phyloP scores from a whole-genome alignment of 2,797 vertebrate species.

The Furcifer pardalis region DNA sequence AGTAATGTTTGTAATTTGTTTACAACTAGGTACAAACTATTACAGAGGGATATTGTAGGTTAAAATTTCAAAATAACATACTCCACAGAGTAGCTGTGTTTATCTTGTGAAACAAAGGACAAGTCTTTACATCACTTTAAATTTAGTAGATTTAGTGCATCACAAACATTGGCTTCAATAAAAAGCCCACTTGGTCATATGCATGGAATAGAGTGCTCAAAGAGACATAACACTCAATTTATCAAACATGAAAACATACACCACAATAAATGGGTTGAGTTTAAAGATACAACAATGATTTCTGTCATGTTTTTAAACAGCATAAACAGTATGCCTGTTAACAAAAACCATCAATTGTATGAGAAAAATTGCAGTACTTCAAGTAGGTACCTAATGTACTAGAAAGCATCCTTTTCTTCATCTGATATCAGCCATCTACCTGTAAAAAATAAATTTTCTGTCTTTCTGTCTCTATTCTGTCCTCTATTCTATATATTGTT shows the following conservation, averaged over 20 bases:
- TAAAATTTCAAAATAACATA: neutral
- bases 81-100: neutral
- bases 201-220: neutral
- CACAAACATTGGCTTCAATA: neutral
- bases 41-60: neutral
- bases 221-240: neutral
- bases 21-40: neutral
- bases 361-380: neutral
- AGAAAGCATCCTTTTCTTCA: slow-evolving; percentile 28
- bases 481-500: slow-evolving; percentile 46
- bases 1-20: neutral
- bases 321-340: neutral
- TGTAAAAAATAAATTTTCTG: slow-evolving; percentile 31
- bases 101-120: neutral
- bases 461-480: slow-evolving; percentile 24
- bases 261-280: neutral
- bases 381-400: neutral
- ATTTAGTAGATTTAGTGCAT: neutral
- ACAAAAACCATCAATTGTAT: neutral
- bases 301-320: neutral
- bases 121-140: neutral
- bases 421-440: slow-evolving; percentile 4
- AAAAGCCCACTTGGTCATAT: neutral
- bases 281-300: neutral
- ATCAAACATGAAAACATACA: neutral